Evolutionary conservation across 2,113 vertebrate species (phyloP).

Genomic region (Calcarius ornatus): DNA sequence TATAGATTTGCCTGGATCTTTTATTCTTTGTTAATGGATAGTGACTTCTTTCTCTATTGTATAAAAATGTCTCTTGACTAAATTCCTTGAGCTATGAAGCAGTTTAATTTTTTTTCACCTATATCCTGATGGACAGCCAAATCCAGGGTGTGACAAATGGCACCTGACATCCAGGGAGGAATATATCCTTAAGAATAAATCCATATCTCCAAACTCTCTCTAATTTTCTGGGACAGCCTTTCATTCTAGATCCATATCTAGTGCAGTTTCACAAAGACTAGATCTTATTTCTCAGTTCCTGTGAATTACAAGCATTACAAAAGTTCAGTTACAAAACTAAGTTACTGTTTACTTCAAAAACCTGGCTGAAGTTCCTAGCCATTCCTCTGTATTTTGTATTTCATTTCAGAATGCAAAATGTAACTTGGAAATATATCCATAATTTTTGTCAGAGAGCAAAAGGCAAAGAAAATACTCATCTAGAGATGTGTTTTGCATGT

Average conservation of each 20-base stretch:
- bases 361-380: neutral
- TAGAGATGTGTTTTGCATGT: neutral
- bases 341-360: constrained; percentile 21
- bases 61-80: constrained; percentile 50
- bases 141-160: constrained; percentile 76
- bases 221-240: constrained; percentile 76
- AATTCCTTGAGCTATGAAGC: constrained; percentile 65
- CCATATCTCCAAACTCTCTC: constrained; percentile 69
- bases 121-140: constrained; percentile 77
- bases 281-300: constrained; percentile 46
- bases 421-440: neutral
- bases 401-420: neutral
- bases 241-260: constrained; percentile 73
- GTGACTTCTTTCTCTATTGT: constrained; percentile 9
- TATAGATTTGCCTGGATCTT: neutral
- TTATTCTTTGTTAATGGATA: constrained; percentile 22
- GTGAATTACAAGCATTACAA: constrained; percentile 23
- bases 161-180: constrained; percentile 77
- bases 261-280: constrained; percentile 50
- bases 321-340: constrained; percentile 43
- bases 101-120: constrained; percentile 41
- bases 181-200: constrained; percentile 76
- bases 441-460: neutral
- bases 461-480: neutral
- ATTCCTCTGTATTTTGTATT: neutral